Percentiles rank a stretch among this genome's conserved stretches.
phyloP scores from a whole-genome alignment of 1,140 invertebrate species.

The Drosophila repletoides region DNA sequence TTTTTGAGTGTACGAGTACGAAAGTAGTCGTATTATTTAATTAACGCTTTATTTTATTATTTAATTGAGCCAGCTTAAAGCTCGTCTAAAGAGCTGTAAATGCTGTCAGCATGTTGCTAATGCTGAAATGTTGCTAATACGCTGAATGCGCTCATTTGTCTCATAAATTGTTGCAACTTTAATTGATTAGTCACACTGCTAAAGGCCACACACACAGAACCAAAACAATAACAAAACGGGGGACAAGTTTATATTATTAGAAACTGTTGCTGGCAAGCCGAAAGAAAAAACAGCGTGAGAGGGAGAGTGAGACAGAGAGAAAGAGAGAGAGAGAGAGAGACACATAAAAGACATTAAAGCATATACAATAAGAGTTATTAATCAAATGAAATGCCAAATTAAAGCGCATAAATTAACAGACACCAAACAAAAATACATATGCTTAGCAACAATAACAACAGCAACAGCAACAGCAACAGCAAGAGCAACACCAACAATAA shows the following conservation, averaged over 20 bases:
- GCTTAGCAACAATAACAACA: conserved; percentile 24
- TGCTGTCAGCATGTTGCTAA: background rate
- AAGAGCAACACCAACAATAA: conserved; percentile 12
- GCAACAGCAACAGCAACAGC: conserved; percentile 11
- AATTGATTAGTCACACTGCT: conserved; percentile 57
- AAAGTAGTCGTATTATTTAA: no score
- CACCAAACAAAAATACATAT: conserved; percentile 45
- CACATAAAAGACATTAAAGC: conserved; percentile 16
- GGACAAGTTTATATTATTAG: background rate
- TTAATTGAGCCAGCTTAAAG: no score
- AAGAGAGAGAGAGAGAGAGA: no score
- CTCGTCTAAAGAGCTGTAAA: no score
- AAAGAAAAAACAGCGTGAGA: no score
- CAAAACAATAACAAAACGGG: conserved; percentile 5
- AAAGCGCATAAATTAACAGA: conserved; percentile 64
- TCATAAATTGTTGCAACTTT: conserved; percentile 31
- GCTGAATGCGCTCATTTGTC: background rate
- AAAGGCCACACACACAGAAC: conserved; percentile 18
- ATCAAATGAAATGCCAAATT: conserved; percentile 67
- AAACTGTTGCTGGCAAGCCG: no score
- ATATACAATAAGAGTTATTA: conserved; percentile 50
- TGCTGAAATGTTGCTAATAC: conserved; percentile 2
- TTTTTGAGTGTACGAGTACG: no score
- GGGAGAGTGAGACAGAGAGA: no score
- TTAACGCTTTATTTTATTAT: no score